Conservation (phyloP, 2,113 vertebrate genomes). For the Daphoenositta chrysoptera region DNA sequence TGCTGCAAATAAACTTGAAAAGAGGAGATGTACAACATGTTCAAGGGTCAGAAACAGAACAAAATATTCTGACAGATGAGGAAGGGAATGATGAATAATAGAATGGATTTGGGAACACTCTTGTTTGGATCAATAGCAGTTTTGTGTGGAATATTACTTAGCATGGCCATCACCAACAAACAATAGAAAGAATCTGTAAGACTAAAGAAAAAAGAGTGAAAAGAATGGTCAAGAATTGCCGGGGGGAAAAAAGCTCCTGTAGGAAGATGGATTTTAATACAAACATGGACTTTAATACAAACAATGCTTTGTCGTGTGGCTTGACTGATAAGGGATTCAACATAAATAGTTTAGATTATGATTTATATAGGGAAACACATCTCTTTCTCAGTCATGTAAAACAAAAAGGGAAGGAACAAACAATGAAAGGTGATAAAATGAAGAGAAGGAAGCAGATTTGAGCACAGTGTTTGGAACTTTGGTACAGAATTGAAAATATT, state of each 20-base stretch:
- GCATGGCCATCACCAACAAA: not conserved
- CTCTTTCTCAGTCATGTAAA: not conserved
- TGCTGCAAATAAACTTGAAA: not conserved
- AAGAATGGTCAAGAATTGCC: not conserved
- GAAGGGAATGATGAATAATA: not conserved
- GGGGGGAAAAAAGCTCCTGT: fast-evolving
- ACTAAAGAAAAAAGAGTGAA: not conserved
- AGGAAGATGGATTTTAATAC: not conserved
- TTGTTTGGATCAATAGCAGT: not conserved
- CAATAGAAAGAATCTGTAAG: not conserved
- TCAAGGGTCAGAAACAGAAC: not conserved
- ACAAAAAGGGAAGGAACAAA: not conserved
- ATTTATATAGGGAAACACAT: not conserved
- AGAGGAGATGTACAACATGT: not conserved
- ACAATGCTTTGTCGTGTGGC: not conserved
- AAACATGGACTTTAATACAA: not conserved
- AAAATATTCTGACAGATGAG: not conserved
- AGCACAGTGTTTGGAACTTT: not conserved
- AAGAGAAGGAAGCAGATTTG: not conserved
- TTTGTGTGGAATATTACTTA: not conserved
- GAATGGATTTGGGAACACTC: not conserved
- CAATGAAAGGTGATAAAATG: not conserved
- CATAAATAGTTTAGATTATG: not conserved
- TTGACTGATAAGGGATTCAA: not conserved
- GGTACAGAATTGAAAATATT: not conserved